phyloP scores from a whole-genome alignment of 2,113 vertebrate genomes.

The Plecturocebus donacophilus region DNA sequence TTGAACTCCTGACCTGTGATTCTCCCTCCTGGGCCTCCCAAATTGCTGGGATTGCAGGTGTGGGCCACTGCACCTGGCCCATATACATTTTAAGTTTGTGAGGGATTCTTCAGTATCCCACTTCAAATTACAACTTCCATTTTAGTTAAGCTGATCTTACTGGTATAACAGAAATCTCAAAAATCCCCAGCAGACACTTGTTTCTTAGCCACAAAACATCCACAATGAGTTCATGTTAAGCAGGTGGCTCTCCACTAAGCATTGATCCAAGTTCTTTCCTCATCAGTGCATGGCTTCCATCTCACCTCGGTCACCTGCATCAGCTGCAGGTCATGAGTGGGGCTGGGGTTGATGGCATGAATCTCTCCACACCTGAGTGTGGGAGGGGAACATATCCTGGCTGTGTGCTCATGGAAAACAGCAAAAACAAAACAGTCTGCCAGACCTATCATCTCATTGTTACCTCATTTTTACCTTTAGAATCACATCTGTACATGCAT shows the following conservation, averaged over 20 bases:
- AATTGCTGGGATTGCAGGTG: too few species aligned
- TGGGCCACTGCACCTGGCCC: fast-evolving
- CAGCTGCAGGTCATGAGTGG: neutral
- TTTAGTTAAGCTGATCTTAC: neutral
- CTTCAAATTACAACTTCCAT: neutral
- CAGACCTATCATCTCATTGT: neutral
- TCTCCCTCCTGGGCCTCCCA: too few species aligned
- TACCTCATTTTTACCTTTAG: neutral
- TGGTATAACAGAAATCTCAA: neutral
- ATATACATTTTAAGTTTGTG: neutral
- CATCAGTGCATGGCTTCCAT: neutral
- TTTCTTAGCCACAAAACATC: neutral
- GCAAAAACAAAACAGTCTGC: neutral
- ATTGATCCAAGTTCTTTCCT: neutral
- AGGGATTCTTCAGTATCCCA: neutral
- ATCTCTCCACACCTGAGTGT: neutral
- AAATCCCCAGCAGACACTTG: neutral
- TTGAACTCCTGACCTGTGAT: too few species aligned
- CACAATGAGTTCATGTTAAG: neutral
- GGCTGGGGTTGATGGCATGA: fast-evolving
- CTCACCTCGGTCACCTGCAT: neutral
- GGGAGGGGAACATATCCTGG: too few species aligned
- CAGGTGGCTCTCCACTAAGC: neutral
- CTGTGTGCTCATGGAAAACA: neutral
- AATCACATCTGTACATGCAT: neutral